Conservation (phyloP, 2,888 invertebrate species). For the Amiota communis region DNA sequence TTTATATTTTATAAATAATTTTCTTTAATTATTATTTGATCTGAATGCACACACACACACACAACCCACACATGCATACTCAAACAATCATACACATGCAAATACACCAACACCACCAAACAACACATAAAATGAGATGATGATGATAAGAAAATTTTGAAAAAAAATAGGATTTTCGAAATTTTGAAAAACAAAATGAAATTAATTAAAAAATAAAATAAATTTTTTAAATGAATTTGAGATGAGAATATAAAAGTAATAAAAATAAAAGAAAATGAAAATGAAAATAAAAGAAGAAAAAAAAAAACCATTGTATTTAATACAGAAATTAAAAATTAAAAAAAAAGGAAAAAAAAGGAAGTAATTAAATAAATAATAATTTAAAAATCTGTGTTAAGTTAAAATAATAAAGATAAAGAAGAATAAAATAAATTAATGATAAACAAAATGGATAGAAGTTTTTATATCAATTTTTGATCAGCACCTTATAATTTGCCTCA, state of each 20-base stretch:
- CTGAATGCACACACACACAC: constrained; percentile 5
- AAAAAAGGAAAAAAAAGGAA: background rate
- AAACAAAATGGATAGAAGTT: background rate
- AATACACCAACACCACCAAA: constrained; percentile 11
- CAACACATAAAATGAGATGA: background rate
- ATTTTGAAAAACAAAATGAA: background rate
- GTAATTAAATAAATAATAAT: background rate
- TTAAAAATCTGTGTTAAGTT: constrained; percentile 26
- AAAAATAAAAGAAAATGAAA: background rate
- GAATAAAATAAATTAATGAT: constrained; percentile 9
- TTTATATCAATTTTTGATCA: too few relatives aligned
- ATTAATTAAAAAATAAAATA: background rate
- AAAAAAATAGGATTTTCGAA: background rate
- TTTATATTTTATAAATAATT: too few relatives aligned
- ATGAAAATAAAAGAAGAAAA: background rate
- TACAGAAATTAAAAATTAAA: background rate
- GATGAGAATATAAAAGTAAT: background rate
- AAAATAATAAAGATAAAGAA: constrained; percentile 17
- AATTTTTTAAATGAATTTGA: constrained; percentile 18
- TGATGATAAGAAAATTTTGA: background rate
- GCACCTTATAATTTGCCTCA: too few relatives aligned
- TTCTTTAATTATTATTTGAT: background rate
- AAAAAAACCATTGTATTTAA: background rate
- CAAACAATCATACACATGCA: background rate
- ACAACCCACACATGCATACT: background rate